Conservation (phyloP, 1,140 invertebrate species). For the Colletes gigas region DNA sequence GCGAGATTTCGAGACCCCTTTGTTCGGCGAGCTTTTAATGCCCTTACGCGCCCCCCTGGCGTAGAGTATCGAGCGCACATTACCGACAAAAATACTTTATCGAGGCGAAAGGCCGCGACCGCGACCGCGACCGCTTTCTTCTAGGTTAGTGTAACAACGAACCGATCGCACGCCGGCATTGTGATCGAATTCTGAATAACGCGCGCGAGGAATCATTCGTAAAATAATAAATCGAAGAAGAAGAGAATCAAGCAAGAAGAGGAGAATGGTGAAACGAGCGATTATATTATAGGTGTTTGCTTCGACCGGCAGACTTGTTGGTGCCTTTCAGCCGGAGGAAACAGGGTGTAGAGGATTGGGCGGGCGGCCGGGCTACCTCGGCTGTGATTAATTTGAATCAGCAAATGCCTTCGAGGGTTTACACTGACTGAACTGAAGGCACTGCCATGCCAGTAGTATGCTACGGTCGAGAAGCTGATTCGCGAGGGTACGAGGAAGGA, state of each 20-base stretch:
- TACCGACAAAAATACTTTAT: conserved; percentile 14
- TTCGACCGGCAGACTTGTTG: conserved; percentile 33
- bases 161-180: no score
- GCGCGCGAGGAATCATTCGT: no score
- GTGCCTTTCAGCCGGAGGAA: conserved; percentile 16
- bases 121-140: background rate
- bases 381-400: conserved; percentile 81
- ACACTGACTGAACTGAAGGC: conserved; percentile 68
- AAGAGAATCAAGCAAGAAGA: background rate
- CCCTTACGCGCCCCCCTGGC: no score
- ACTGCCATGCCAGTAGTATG: conserved; percentile 68
- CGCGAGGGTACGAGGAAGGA: conserved; percentile 49
- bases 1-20: conserved; percentile 17
- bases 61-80: background rate
- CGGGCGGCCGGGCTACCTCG: conserved; percentile 62
- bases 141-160: background rate
- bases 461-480: conserved; percentile 61
- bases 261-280: conserved; percentile 7
- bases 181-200: background rate
- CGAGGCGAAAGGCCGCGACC: background rate
- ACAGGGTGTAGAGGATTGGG: conserved; percentile 37
- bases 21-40: conserved; percentile 52
- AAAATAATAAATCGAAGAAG: background rate
- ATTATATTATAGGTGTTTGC: conserved; percentile 62
- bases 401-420: conserved; percentile 79